phyloP scores from a whole-genome alignment of 2,888 invertebrate genomes.

The Papilio gigon region DNA sequence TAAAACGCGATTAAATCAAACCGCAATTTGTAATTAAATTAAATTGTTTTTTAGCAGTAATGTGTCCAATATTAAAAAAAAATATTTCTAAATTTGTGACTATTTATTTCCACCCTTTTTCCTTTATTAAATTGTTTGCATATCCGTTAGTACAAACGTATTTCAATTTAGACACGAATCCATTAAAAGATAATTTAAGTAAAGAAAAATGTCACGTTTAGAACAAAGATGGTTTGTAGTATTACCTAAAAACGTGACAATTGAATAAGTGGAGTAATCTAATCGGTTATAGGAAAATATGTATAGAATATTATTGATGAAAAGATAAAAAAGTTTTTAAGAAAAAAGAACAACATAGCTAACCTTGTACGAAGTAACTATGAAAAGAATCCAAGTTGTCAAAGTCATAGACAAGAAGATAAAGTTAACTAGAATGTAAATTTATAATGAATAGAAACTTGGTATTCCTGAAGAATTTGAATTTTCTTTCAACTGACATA shows the following conservation, averaged over 20 bases:
- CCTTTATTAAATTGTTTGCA: background rate
- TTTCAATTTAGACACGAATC: background rate
- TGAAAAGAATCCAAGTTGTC: too few species aligned
- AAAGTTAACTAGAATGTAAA: background rate
- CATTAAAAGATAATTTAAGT: background rate
- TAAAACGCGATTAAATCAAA: too few species aligned
- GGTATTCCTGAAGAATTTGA: too few species aligned
- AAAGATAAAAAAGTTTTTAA: background rate
- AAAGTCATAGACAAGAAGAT: too few species aligned
- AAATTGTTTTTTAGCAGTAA: too few species aligned
- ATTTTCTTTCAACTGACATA: too few species aligned
- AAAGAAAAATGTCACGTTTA: constrained; percentile 6
- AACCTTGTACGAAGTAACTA: too few species aligned
- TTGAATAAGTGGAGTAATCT: background rate
- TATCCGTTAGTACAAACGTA: background rate
- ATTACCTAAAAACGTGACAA: background rate
- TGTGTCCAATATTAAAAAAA: too few species aligned
- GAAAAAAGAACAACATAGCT: background rate
- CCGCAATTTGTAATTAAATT: too few species aligned
- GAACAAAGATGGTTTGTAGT: background rate
- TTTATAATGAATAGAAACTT: too few species aligned
- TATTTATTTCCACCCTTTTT: background rate
- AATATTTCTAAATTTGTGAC: background rate
- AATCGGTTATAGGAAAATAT: background rate
- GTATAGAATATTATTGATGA: background rate